Evolutionary conservation across 2,797 vertebrate species (phyloP), one percentile per base, ranked within the genome.

Genomic region (Pelodytes ibericus): DNA sequence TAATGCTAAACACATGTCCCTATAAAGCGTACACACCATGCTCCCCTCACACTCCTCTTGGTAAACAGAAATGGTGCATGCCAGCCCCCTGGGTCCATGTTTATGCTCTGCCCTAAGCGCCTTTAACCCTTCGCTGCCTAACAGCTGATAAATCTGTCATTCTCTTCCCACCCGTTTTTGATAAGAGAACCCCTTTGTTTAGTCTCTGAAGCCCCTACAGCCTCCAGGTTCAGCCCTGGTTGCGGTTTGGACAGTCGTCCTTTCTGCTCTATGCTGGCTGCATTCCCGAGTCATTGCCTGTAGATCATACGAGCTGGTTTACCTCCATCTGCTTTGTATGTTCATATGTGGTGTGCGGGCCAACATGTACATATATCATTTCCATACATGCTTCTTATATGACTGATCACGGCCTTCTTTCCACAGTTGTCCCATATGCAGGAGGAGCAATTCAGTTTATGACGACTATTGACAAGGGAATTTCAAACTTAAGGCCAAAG

Each of bases 1-100:
- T 98, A 97, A 98, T 95, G 92, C 91, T 90, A 95, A 97, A 92
- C 96, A 98, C 91, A 88, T 89, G 91, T 95, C 16, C 15, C 44
- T 57, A 73, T 62, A 73, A 79, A 68, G 70, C 30, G 68, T 79
- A 79, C 77, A 79, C 71, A 60, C 77, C 77, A 65, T 61, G 41
- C 47, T 68, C 64, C 51, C 64, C 71, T 63, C 58, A 73, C 71
- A 69, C 63, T 71, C 70, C 63, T 68, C 63, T 58, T 68, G 70
- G 57, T 78, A 78, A 78, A 78, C 70, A 73, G 63, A 72, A 78
- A 79, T 79, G 77, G 76, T 62, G 76, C 71, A 67, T 79, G 64
- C 77, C 77, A 79, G 64, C 57, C 61, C 76, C 76, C 51, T 68
- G 76, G 70, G 63, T 53, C 31, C 63, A 73, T 56, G 56, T 78